phyloP scores from a whole-genome alignment of 2,888 invertebrate genomes.

The Crepidodera aurea region DNA sequence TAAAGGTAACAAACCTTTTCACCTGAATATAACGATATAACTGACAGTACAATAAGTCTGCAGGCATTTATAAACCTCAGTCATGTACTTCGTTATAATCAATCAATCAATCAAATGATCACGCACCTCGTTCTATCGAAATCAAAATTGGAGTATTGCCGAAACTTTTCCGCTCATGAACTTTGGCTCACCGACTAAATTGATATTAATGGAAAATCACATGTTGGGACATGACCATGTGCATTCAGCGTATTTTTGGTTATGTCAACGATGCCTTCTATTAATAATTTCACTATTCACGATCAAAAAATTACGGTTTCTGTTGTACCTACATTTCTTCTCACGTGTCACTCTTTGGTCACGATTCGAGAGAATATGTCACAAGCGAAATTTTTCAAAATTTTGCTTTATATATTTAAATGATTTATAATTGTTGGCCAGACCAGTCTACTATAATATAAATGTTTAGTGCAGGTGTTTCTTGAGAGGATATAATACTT shows the following conservation, averaged over 20 bases:
- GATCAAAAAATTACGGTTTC: constrained; percentile 7
- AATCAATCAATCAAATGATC: no score
- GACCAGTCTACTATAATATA: neutral
- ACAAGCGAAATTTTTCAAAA: constrained; percentile 5
- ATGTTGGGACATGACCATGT: neutral
- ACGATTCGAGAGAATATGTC: neutral
- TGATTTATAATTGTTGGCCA: constrained; percentile 1
- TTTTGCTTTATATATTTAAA: neutral
- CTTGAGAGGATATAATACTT: neutral
- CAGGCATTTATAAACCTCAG: no score
- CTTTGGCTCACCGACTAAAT: neutral
- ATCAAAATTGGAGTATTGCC: no score
- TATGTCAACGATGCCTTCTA: neutral
- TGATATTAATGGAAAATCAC: constrained; percentile 3
- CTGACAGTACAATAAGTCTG: no score
- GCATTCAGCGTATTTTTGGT: neutral
- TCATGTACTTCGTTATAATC: no score
- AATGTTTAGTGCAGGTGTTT: neutral
- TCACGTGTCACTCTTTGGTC: neutral
- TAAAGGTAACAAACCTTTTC: no score
- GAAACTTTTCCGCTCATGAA: no score
- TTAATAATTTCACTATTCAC: constrained; percentile 14
- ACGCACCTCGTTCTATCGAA: no score
- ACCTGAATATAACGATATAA: no score
- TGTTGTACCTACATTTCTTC: neutral